Base-by-base conservation (phyloP, 1,140 invertebrate species). In the Solen grandis region DNA sequence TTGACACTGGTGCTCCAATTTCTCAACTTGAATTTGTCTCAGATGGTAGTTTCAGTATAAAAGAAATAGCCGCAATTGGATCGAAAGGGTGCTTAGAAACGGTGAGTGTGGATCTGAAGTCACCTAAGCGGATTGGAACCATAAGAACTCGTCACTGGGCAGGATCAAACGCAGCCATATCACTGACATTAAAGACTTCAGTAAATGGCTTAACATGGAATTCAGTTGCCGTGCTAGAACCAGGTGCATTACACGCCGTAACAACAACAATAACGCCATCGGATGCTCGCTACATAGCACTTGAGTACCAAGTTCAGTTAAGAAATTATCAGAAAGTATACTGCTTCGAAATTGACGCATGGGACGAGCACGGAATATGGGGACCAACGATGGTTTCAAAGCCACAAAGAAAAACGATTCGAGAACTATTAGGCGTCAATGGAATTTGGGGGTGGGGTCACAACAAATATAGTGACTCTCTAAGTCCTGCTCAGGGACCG, bases 391-490 rank as follows among this genome's bases (percentile, higher is more conserved):
- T 79, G 13, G 5, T 60, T 5, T 57, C 76, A 3, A 78, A 60
- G 41, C 76, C 81, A 25, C 82, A 85, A 38, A 25, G 31, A 5
- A 63, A 62, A 22, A 85, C 31, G 16, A 29, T 88, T 16, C 22
- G 74, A 27, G 52, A 85, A 2, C 74, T 87, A 16, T 66, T 88
- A n/a, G 87, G 87, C 1, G 87, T 88, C 2, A 88, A 88, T 59
- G 87, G 83, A 31, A 88, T 88, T 31, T 88, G 87, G 87, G 87
- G 87, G 2, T 88, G 87, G 87, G 85, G 84, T 52, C 78, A 81
- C 59, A 81, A 82, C 16, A 74, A 62, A 52, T 78, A 81, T 59
- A 88, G 86, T 62, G 38, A 38, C 41, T 13, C 13, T 5, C 22
- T 86, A 2, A 31, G 27, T 16, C n/a, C 41, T 2, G 68, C 52